Percentiles rank a stretch among this genome's conserved stretches.
phyloP scores from a whole-genome alignment of 2,113 vertebrate species.

The Rhabdornis inornatus region DNA sequence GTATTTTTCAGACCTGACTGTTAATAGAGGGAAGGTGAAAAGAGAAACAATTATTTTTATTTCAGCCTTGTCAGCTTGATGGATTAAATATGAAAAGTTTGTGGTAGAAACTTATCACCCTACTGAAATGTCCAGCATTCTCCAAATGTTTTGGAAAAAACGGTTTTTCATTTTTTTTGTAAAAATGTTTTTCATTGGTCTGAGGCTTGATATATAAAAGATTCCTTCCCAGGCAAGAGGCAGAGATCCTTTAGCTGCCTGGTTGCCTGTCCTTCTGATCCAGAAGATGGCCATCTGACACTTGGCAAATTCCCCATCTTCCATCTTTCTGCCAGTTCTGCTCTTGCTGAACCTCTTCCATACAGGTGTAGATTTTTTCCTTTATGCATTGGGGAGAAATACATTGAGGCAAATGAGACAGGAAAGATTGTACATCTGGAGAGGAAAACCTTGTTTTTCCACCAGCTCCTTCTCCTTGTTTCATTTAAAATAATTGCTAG shows the following conservation, averaged over 20 bases:
- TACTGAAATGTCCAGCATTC: neutral
- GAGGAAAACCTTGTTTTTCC: neutral
- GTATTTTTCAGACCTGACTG: neutral
- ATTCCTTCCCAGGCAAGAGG: neutral
- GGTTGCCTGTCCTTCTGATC: neutral
- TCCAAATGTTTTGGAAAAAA: neutral
- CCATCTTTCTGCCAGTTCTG: neutral
- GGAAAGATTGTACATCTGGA: neutral
- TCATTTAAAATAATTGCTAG: neutral
- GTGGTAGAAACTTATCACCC: neutral
- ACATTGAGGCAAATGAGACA: neutral
- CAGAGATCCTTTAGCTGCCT: neutral
- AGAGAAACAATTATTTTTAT: neutral
- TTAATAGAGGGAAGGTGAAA: neutral
- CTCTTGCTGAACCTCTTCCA: neutral
- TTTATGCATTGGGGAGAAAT: neutral
- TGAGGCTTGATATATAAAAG: neutral
- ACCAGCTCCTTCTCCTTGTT: neutral
- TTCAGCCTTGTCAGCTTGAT: neutral
- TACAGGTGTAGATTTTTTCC: neutral
- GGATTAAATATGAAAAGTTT: neutral
- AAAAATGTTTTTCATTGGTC: neutral
- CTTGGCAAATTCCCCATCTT: neutral
- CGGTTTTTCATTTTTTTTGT: too few species aligned
- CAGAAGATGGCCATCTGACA: neutral